Base-by-base conservation (phyloP, 2,888 invertebrate species). In the Netelia inedita region DNA sequence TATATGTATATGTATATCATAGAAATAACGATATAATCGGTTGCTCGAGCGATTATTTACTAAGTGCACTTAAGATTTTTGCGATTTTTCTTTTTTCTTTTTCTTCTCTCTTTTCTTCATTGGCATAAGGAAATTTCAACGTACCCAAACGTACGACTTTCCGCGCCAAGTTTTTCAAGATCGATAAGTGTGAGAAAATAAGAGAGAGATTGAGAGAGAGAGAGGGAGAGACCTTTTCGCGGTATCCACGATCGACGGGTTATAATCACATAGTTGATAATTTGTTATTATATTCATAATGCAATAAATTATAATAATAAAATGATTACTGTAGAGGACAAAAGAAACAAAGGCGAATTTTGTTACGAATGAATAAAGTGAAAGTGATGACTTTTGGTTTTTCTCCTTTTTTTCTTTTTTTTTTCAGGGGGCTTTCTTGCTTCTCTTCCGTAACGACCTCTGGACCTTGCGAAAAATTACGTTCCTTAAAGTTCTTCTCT, bases 211-310 rank as follows among this genome's bases (percentile, higher is more conserved):
- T 2, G 14, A 46, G 53, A 46, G 69, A 57, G 57, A 68, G 63
- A 57, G 69, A 59, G 53, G 28, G 63, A 1, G 55, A 19, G 28
- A 35, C 14, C 16, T 59, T 46, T 41, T 19, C 81, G 78, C 66
- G 76, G n/a, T 43, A 43, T 69, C 19, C 73, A 74, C 79, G 66
- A 82, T 76, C 68, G 35, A 75, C 79, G 71, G 71, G 50, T 74
- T 57, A 85, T 71, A 72, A 82, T 61, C 74, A 65, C 79, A 80
- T 79, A 83, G 82, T 85, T 86, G 50, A 83, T 85, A 72, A 84
- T 88, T 88, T 87, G 88, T 88, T 88, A 85, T 88, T 88, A 88
- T 86, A 88, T 88, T 88, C 87, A 86, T 88, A 88, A 86, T 83
- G 81, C 84, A 86, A 80, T 79, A 80, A 84, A 85, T 83, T 63